Conservation (phyloP, 1,140 invertebrate species). For the Trichoplusia ni region DNA sequence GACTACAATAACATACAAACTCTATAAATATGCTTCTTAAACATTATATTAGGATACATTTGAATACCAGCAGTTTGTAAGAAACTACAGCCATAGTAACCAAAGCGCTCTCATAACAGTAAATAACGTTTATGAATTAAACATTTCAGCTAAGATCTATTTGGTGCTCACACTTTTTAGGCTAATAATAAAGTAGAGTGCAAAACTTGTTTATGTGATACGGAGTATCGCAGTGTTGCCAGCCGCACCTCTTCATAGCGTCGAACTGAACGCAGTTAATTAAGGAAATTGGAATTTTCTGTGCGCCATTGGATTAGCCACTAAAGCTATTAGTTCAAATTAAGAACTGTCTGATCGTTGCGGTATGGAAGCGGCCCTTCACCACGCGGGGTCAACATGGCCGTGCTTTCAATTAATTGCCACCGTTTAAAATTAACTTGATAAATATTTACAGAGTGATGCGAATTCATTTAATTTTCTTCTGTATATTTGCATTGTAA, state of each 20-base stretch:
- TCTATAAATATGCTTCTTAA: too few relatives aligned
- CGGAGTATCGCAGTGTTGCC: slow-evolving; percentile 69
- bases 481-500: too few relatives aligned
- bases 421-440: neutral
- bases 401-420: slow-evolving; percentile 34
- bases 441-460: neutral
- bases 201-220: too few relatives aligned
- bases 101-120: too few relatives aligned
- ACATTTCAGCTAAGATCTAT: too few relatives aligned
- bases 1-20: too few relatives aligned
- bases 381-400: slow-evolving; percentile 32
- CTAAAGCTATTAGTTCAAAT: slow-evolving; percentile 80
- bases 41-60: too few relatives aligned
- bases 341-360: slow-evolving; percentile 54
- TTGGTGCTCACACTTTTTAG: too few relatives aligned
- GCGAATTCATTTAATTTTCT: neutral
- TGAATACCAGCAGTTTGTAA: too few relatives aligned
- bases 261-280: slow-evolving; percentile 75
- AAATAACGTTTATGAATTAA: too few relatives aligned
- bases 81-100: too few relatives aligned
- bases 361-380: slow-evolving; percentile 38
- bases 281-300: slow-evolving; percentile 81
- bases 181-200: too few relatives aligned
- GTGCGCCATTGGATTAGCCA: slow-evolving; percentile 73
- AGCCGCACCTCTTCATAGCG: slow-evolving; percentile 73